Conservation (phyloP, 2,113 vertebrate genomes). For the Scomber colias region DNA sequence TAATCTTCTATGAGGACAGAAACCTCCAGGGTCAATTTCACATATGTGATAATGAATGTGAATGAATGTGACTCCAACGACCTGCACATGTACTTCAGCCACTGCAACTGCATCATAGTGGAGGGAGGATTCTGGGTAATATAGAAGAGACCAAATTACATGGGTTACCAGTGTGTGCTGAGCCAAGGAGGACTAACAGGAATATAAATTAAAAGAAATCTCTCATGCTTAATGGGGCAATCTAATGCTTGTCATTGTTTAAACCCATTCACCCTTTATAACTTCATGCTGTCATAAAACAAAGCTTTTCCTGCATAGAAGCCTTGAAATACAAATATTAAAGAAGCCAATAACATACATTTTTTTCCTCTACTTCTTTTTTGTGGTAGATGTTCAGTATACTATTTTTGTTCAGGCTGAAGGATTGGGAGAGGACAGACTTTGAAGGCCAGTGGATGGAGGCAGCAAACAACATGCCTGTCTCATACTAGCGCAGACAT, state of each 20-base stretch:
- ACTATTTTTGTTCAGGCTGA: conserved; percentile 39
- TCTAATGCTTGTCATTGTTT: no score
- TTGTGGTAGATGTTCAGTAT: neutral
- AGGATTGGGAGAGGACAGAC: conserved; percentile 60
- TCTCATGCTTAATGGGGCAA: no score
- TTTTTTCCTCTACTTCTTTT: no score
- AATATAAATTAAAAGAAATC: conserved; percentile 46
- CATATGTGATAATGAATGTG: conserved; percentile 40
- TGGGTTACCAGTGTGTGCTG: conserved; percentile 76
- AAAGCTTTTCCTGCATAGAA: no score
- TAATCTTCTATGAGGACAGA: conserved; percentile 77
- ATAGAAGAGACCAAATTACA: conserved; percentile 76
- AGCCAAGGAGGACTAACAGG: conserved; percentile 66
- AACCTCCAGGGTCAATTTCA: conserved; percentile 77
- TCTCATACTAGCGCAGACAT: conserved; percentile 61
- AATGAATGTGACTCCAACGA: conserved; percentile 66
- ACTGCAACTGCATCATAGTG: conserved; percentile 76
- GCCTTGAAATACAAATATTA: no score
- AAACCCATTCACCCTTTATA: no score
- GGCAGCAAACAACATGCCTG: conserved; percentile 62
- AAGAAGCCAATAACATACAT: no score
- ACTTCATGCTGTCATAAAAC: no score
- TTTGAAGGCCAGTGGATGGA: conserved; percentile 64
- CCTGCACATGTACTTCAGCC: conserved; percentile 72
- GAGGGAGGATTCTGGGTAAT: conserved; percentile 80